Base-by-base conservation (phyloP, 2,797 vertebrate genomes). In the Bradypodion pumilum region DNA sequence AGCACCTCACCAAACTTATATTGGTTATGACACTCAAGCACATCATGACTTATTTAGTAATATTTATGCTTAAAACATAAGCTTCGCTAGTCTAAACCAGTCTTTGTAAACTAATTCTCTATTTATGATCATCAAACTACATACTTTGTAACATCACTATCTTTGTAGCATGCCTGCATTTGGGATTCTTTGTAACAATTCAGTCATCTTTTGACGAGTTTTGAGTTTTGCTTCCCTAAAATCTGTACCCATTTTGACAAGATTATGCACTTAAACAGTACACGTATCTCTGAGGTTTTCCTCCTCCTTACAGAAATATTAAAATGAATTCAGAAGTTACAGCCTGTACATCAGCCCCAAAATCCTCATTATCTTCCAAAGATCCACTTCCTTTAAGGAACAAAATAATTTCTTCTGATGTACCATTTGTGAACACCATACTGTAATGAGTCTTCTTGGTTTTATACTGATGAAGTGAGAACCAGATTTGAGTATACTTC, bases 321-420 rank as follows among this genome's bases (percentile, higher is more conserved):
- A 87, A 85, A 81, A 84, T 86, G 68, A 87, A 68, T 89, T 85
- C 83, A 88, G 91, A 90, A 92, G 87, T 74, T 79, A 89, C 46
- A 81, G 80, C 84, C 86, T 89, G 84, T 84, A 82, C 35, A 4
- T 73, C 87, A 91, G 79, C 88, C 89, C 89, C 87, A 81, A 37
- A 42, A 82, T 2, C 40, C 0, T 85, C 85, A 59, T 77, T 70
- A 89, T 79, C 89, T 92, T 91, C 87, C 84, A 89, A 0, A 73
- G 86, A 90, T 85, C 85, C 59, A 73, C 85, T 90, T 89, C 78
- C 73, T 81, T 81, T 81, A 81, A 87, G 89, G 77, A 94, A 91
- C 78, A 86, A 56, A 77, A 89, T 40, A 1, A 46, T 89, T 69
- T 81, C 78, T 85, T 89, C 25, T 90, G 88, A 91, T 68, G 82